Conservation (phyloP, 2,113 vertebrate species). For the Bagarius yarrelli region DNA sequence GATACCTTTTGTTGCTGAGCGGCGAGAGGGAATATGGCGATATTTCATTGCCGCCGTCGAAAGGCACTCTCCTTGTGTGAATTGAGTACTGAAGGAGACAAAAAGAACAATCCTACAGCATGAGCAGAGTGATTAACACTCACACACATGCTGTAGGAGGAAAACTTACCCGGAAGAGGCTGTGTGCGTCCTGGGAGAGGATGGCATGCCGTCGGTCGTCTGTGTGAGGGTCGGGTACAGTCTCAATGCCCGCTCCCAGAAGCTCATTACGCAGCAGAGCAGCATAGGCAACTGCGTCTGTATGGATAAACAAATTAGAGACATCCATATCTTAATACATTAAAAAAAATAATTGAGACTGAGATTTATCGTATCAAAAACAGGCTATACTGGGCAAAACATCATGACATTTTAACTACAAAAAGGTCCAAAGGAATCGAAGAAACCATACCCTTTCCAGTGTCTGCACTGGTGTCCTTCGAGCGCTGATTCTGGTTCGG, state of each 20-base stretch:
- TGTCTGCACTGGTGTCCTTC: conserved; percentile 73
- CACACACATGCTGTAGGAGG: background rate
- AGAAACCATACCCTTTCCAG: conserved; percentile 70
- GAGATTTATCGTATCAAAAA: background rate
- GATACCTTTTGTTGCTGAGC: conserved; percentile 79
- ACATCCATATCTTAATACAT: background rate
- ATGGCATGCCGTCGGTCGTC: conserved; percentile 70
- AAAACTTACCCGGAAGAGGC: conserved; percentile 73
- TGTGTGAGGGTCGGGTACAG: conserved; percentile 70
- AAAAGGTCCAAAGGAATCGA: background rate
- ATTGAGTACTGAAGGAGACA: conserved; percentile 69
- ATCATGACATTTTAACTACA: background rate
- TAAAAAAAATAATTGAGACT: background rate
- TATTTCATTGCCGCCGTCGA: conserved; percentile 71
- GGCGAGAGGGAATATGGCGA: conserved; percentile 79
- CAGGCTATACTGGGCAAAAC: background rate
- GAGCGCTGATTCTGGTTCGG: conserved; percentile 74
- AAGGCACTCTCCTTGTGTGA: conserved; percentile 77
- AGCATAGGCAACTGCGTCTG: conserved; percentile 76
- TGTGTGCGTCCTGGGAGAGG: conserved; percentile 67
- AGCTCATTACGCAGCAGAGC: conserved; percentile 77
- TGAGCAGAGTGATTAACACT: background rate
- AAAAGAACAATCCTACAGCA: background rate
- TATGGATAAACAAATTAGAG: background rate
- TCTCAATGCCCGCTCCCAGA: conserved; percentile 74